phyloP scores from a whole-genome alignment of 2,888 invertebrate genomes.

The Alloscopus bannaensis region DNA sequence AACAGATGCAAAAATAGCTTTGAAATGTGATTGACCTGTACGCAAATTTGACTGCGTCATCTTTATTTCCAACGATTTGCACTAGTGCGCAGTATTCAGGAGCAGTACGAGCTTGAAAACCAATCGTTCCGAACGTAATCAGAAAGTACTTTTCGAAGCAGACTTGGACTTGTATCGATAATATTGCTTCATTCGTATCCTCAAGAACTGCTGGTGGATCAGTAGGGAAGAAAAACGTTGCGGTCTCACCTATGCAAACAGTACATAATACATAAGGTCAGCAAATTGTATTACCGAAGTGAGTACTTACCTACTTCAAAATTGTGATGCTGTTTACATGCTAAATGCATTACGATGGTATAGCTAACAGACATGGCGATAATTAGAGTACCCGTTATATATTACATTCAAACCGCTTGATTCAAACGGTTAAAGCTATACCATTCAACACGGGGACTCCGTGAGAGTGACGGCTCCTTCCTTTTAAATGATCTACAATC shows the following conservation, averaged over 20 bases:
- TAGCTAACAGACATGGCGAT: neutral
- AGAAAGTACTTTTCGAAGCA: constrained; percentile 25
- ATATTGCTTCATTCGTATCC: neutral
- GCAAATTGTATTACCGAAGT: too few relatives aligned
- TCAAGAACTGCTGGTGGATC: constrained; percentile 4
- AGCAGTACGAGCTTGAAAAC: neutral
- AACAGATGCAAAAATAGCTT: too few relatives aligned
- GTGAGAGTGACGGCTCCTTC: neutral
- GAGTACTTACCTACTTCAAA: too few relatives aligned
- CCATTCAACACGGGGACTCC: constrained; percentile 23
- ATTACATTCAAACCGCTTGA: too few relatives aligned
- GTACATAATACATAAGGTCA: too few relatives aligned
- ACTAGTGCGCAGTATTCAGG: constrained; percentile 36
- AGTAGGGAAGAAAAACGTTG: constrained; percentile 8
- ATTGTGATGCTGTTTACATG: too few relatives aligned
- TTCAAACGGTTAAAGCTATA: neutral
- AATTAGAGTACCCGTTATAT: neutral
- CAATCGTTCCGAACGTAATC: constrained; percentile 9
- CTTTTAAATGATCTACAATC: constrained; percentile 40
- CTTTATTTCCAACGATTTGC: constrained; percentile 20
- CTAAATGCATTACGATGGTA: too few relatives aligned
- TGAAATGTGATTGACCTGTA: too few relatives aligned
- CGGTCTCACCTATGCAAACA: constrained; percentile 31
- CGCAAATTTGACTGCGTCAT: constrained; percentile 25
- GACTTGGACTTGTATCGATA: constrained; percentile 25